Evolutionary conservation across 2,797 vertebrate genomes (phyloP).

Genomic region (Parotocinclus haroldoi): DNA sequence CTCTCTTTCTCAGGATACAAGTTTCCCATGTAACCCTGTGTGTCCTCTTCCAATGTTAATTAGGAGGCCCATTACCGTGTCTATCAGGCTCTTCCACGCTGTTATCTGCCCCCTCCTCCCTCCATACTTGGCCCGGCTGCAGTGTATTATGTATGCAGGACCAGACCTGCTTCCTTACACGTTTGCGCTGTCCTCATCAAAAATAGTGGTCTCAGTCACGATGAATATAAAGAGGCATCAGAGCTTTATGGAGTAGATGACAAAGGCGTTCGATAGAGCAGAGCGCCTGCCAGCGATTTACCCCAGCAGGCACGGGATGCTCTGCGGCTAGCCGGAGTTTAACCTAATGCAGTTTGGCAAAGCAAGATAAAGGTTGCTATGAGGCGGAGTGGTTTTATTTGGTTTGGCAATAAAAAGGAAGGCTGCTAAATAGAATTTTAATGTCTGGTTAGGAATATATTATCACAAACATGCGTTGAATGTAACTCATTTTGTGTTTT

Average conservation of each 20-base stretch:
- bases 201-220: conserved; percentile 56
- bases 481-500: too few species aligned
- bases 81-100: conserved; percentile 49
- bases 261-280: conserved; percentile 51
- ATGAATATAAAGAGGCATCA: conserved; percentile 55
- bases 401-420: conserved; percentile 34
- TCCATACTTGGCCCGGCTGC: conserved; percentile 19
- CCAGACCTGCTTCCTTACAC: conserved; percentile 43
- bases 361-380: conserved; percentile 20
- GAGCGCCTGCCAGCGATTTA: conserved; percentile 46
- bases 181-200: conserved; percentile 60
- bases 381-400: conserved; percentile 26
- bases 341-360: conserved; percentile 30
- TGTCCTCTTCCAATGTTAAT: conserved; percentile 60
- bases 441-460: conserved; percentile 19
- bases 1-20: conserved; percentile 33
- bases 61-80: conserved; percentile 57
- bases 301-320: conserved; percentile 21
- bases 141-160: conserved; percentile 52
- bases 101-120: conserved; percentile 17
- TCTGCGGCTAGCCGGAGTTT: conserved; percentile 22
- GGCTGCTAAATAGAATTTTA: conserved; percentile 19
- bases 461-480: too few species aligned
- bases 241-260: conserved; percentile 52
- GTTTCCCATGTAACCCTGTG: conserved; percentile 37